phyloP scores from a whole-genome alignment of 2,888 invertebrate genomes.

The Eupeodes luniger region DNA sequence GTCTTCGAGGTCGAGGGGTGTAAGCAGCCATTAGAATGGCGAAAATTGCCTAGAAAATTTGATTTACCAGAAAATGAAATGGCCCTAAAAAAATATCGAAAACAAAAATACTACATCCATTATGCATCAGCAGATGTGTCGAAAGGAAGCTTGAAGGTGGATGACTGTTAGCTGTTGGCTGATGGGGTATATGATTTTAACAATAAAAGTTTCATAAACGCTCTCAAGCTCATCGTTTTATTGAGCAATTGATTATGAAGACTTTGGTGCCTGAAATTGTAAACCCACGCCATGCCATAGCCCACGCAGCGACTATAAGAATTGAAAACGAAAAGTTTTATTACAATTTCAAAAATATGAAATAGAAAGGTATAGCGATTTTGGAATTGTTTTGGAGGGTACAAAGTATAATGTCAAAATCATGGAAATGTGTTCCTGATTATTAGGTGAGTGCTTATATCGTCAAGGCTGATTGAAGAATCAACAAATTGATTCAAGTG shows the following conservation, averaged over 20 bases:
- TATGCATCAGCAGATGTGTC: slow-evolving; percentile 33
- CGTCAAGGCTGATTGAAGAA: no score
- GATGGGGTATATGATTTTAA: neutral
- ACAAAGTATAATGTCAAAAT: no score
- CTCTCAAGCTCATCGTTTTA: slow-evolving; percentile 55
- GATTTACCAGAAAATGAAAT: slow-evolving; percentile 59
- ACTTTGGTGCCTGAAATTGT: slow-evolving; percentile 31
- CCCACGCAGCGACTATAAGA: no score
- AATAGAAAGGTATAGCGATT: no score
- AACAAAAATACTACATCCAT: slow-evolving; percentile 46
- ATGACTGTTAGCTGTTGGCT: no score
- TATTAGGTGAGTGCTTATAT: no score
- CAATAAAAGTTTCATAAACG: slow-evolving; percentile 42
- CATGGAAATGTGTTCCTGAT: no score
- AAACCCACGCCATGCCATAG: no score
- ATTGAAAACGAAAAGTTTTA: no score
- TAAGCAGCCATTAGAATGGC: slow-evolving; percentile 40
- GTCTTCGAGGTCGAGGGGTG: neutral
- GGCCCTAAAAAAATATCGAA: neutral
- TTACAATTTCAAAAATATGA: no score
- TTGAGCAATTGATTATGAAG: slow-evolving; percentile 68
- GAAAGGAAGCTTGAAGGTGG: neutral
- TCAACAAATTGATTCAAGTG: no score
- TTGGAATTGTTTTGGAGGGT: no score
- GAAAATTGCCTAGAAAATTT: slow-evolving; percentile 69